Percentiles rank a stretch among this genome's conserved stretches.
phyloP scores from a whole-genome alignment of 2,113 vertebrate species.

The Lampris incognitus region DNA sequence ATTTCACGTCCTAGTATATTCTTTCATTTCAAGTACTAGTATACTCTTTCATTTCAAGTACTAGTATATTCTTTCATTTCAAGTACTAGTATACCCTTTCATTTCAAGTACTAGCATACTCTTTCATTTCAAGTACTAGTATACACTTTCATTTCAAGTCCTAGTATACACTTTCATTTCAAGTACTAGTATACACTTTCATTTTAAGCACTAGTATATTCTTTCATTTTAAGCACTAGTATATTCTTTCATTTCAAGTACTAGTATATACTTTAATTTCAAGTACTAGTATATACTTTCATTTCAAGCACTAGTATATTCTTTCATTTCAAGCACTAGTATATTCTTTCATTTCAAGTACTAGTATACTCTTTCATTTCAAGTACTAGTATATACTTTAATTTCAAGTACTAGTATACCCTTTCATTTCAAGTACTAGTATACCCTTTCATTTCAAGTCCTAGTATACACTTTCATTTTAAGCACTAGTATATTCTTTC shows the following conservation, averaged over 20 bases:
- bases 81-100: too few species aligned
- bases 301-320: too few species aligned
- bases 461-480: constrained; percentile 47
- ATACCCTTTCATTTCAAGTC: constrained; percentile 49
- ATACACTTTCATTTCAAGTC: constrained; percentile 47
- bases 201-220: constrained; percentile 48
- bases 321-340: constrained; percentile 35
- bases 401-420: constrained; percentile 44
- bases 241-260: constrained; percentile 54
- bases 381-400: too few species aligned
- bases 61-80: constrained; percentile 48
- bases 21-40: constrained; percentile 35
- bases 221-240: constrained; percentile 52
- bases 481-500: too few species aligned
- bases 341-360: constrained; percentile 49
- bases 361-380: constrained; percentile 49
- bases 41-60: constrained; percentile 50
- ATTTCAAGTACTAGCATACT: constrained; percentile 44
- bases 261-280: constrained; percentile 48
- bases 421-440: constrained; percentile 53
- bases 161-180: constrained; percentile 49
- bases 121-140: constrained; percentile 53
- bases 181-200: too few species aligned
- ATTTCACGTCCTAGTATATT: too few species aligned
- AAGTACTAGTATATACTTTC: constrained; percentile 57